Percentiles rank a stretch among this genome's conserved stretches.
Conservation (phyloP, 30 jellyfish, hydroid and myxozoan genomes). For the Sanderia malayensis region DNA sequence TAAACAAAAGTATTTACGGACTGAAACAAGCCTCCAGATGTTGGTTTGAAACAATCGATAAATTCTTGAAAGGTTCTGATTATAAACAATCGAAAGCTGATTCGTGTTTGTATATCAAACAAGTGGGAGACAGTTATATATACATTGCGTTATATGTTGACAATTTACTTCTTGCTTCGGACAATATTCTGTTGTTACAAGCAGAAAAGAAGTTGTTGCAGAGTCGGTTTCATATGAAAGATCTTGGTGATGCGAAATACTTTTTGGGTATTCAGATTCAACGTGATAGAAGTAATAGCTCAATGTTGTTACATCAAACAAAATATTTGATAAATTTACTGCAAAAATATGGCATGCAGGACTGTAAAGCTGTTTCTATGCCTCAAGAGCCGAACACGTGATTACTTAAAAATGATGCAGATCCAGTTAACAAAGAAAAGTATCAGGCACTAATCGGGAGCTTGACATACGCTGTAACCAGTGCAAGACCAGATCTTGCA, state of each 20-base stretch:
- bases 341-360: constrained; percentile 27
- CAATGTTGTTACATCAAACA: not conserved
- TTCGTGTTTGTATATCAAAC: constrained; percentile 34
- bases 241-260: constrained; percentile 27
- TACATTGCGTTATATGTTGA: not conserved
- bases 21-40: constrained; percentile 44
- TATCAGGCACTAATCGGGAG: not conserved
- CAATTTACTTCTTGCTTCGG: constrained; percentile 4
- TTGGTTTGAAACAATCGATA: constrained; percentile 18
- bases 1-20: no score
- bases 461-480: constrained; percentile 11
- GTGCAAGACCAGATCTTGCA: constrained; percentile 44
- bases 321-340: not conserved
- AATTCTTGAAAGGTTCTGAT: constrained; percentile 1
- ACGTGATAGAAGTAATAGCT: constrained; percentile 13
- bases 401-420: constrained; percentile 13
- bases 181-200: constrained; percentile 1
- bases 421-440: constrained; percentile 53
- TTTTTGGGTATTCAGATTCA: constrained; percentile 23
- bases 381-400: not conserved
- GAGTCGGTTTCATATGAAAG: constrained; percentile 24
- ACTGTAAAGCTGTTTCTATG: constrained; percentile 35
- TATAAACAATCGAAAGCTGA: constrained; percentile 24
- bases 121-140: constrained; percentile 2
- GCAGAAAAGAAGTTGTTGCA: constrained; percentile 5